These are phyloP conservation scores for Odontothrips loti DNA, from an alignment of 2,888 invertebrate genomes.

Conservation along the genomic window DNA sequence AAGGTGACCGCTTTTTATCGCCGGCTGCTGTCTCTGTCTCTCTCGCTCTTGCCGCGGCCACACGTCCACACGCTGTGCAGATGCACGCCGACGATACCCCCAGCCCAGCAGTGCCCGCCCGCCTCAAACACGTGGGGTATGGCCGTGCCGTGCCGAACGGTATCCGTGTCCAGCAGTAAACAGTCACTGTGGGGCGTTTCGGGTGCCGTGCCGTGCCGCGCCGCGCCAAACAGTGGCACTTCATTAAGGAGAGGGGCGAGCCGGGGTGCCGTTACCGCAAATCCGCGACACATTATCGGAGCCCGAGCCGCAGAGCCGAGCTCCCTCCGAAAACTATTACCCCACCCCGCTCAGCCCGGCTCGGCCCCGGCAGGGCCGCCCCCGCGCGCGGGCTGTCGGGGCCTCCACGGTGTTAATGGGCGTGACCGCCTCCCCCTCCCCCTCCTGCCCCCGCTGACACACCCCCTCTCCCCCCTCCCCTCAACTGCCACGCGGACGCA, in stretches of 20 bases:
- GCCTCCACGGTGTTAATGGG: conserved; percentile 4
- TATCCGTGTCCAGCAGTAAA: background rate
- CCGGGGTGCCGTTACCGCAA: background rate
- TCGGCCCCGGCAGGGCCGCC: no score
- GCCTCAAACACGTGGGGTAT: background rate
- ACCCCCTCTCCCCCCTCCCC: background rate
- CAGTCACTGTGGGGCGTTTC: background rate
- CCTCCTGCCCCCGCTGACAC: background rate
- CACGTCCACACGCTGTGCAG: background rate
- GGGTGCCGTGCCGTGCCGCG: background rate
- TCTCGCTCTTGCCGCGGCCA: background rate
- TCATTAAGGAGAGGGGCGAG: background rate
- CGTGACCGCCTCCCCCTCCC: background rate
- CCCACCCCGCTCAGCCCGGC: background rate
- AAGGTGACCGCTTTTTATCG: conserved; percentile 6
- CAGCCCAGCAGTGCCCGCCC: background rate
- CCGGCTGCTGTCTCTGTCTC: background rate
- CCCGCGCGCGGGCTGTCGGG: background rate
- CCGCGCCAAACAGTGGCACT: background rate
- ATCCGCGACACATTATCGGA: no score
- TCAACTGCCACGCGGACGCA: background rate
- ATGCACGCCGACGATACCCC: conserved; percentile 21
- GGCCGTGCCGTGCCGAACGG: background rate
- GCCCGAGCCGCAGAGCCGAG: no score
- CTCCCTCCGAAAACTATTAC: background rate